Conservation (phyloP, 2,888 invertebrate genomes). For the Mechanitis messenoides region DNA sequence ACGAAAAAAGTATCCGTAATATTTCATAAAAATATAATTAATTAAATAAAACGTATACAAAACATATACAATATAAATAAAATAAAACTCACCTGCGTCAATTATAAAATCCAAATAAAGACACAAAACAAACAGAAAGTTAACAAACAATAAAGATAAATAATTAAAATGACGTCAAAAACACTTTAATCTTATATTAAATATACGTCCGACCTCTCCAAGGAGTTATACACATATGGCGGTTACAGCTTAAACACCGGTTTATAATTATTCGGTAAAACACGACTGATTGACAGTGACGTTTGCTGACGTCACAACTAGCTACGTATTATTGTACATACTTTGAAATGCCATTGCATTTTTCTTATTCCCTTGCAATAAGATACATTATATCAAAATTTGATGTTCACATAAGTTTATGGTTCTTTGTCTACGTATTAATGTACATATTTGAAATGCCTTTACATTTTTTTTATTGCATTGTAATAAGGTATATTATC, state of each 20-base stretch:
- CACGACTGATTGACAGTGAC: slow-evolving; percentile 28
- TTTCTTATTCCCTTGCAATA: no score
- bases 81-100: neutral
- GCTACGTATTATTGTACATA: neutral
- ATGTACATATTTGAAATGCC: no score
- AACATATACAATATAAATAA: no score
- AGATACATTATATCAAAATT: no score
- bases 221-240: slow-evolving; percentile 50
- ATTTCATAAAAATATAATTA: no score
- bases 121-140: slow-evolving; percentile 3
- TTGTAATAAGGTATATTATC: no score
- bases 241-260: slow-evolving; percentile 36
- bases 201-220: slow-evolving; percentile 41
- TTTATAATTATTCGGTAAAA: slow-evolving; percentile 41
- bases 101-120: slow-evolving; percentile 21
- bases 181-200: slow-evolving; percentile 38
- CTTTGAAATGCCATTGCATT: neutral
- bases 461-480: no score
- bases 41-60: no score
- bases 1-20: no score
- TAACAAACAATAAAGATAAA: slow-evolving; percentile 13
- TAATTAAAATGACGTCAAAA: slow-evolving; percentile 24
- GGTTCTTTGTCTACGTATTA: no score
- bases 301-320: slow-evolving; percentile 18
- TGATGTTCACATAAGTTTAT: no score